These are phyloP conservation scores for Gambusia holbrooki DNA, from an alignment of 2,113 vertebrate species.

Conservation along the genomic window DNA sequence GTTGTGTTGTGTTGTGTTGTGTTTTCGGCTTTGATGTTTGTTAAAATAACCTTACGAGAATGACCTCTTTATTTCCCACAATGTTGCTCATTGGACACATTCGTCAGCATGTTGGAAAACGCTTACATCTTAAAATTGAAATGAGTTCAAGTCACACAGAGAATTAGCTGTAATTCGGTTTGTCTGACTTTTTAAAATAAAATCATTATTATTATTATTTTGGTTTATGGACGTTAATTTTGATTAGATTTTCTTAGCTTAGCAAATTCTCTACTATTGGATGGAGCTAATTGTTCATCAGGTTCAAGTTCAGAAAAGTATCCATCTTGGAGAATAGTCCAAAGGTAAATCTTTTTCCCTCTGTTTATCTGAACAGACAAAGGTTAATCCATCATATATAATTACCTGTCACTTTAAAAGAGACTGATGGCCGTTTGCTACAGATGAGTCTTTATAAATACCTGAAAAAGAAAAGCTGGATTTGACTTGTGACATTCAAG, in stretches of 20 bases:
- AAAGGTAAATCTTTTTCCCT: background rate
- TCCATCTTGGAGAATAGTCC: background rate
- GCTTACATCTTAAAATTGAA: slow-evolving; percentile 22
- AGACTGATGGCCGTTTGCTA: background rate
- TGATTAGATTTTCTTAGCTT: slow-evolving; percentile 32
- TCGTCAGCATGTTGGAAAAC: slow-evolving; percentile 16
- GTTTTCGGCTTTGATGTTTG: background rate
- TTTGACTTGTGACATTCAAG: slow-evolving; percentile 10
- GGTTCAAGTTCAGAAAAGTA: background rate
- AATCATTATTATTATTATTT: slow-evolving; percentile 8
- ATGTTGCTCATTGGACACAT: slow-evolving; percentile 25
- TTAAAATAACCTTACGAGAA: slow-evolving; percentile 13
- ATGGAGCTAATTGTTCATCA: slow-evolving; percentile 47
- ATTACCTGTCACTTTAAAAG: background rate
- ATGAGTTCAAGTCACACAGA: slow-evolving; percentile 8
- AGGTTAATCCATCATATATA: background rate
- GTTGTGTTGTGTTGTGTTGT: background rate
- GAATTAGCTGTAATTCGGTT: slow-evolving; percentile 35
- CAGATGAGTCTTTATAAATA: background rate
- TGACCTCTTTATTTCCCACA: background rate
- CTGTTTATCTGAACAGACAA: background rate
- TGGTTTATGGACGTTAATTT: slow-evolving; percentile 59
- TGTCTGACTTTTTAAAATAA: slow-evolving; percentile 24
- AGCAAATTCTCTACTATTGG: slow-evolving; percentile 30
- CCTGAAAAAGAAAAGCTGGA: background rate